Base-by-base conservation (phyloP, 2,113 vertebrate species). In the Perccottus glenii region DNA sequence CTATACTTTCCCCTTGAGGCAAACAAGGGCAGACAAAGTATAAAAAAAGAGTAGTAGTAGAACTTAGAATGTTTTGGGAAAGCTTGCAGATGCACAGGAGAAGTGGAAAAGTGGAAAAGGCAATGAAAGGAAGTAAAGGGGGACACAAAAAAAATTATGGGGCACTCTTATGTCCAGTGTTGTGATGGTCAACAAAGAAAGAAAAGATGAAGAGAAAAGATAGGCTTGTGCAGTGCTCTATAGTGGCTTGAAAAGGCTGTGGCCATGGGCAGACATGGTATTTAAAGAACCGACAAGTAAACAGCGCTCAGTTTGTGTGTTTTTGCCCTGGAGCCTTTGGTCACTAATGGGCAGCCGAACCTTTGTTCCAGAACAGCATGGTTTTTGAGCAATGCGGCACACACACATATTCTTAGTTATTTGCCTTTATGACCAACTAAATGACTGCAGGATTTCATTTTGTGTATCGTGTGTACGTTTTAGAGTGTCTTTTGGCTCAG, bases 301-400 rank as follows among this genome's bases (percentile, higher is more conserved):
- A 77, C 81, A 86, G 83, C 80, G 70, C 47, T 75, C 6, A 0
- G 49, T 78, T 75, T 82, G 71, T 62, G 32, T 62, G 58, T 63
- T 63, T 68, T 68, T 86, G 81, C 77, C 87, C 83, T 80, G 52
- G 51, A 80, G 87, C 82, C 75, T 82, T 75, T 45, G 75, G 71
- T 68, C 79, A 74, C 73, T 91, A 90, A 89, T 88, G 85, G 86
- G 77, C 80, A 78, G 60, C 56, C 69, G 64, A 80, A 72, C 77
- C 78, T 88, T 87, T 88, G 81, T 89, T 85, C 81, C 71, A 67
- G 73, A 67, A 57, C 50, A 75, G 74, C 71, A 60, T 82, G 76
- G 45, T 70, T 80, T 86, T 80, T 58, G 44, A 78, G 75, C 66
- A 66, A 60, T 40, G 27, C 51, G 9, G 16, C 65, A 44, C 53